Conservation (phyloP, 2,888 invertebrate species). For the Diplazon laetatorius region DNA sequence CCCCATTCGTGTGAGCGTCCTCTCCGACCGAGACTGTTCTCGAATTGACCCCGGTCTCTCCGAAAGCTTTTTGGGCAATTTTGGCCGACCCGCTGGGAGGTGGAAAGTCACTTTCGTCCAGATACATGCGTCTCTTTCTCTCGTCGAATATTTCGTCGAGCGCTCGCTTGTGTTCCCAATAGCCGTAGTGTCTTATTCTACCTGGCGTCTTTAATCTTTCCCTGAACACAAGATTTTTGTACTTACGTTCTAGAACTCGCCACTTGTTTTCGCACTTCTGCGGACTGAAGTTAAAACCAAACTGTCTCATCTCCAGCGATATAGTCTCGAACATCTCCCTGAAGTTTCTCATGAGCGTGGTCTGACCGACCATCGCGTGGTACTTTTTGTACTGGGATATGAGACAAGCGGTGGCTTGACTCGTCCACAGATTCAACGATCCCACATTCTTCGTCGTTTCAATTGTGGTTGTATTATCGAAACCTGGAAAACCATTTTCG, state of each 20-base stretch:
- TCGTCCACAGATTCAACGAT: constrained; percentile 75
- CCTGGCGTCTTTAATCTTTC: constrained; percentile 78
- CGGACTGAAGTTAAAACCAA: constrained; percentile 75
- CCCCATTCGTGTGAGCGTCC: constrained; percentile 21
- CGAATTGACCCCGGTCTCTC: not conserved
- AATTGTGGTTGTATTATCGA: constrained; percentile 59
- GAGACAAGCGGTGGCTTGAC: constrained; percentile 76
- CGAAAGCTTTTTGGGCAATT: constrained; percentile 28
- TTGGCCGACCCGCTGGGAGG: constrained; percentile 61
- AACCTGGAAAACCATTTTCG: constrained; percentile 65
- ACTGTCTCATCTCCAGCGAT: constrained; percentile 77
- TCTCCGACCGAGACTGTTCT: constrained; percentile 36
- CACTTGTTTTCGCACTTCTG: constrained; percentile 80
- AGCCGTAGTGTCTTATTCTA: constrained; percentile 77
- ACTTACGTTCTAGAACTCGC: constrained; percentile 78
- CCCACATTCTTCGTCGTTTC: constrained; percentile 69
- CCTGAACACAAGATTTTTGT: constrained; percentile 77
- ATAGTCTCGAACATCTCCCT: constrained; percentile 79
- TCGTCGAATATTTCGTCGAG: constrained; percentile 78
- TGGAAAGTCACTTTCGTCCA: constrained; percentile 71
- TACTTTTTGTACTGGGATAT: constrained; percentile 77
- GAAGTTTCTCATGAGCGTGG: constrained; percentile 74
- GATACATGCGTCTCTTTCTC: constrained; percentile 69
- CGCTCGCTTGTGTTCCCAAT: constrained; percentile 78
- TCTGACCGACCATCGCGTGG: constrained; percentile 75